A percentile compares a stretch with the other conserved stretches of the same genome.
phyloP scores from a whole-genome alignment of 2,113 vertebrate species.

The Lucifuga dentata region DNA sequence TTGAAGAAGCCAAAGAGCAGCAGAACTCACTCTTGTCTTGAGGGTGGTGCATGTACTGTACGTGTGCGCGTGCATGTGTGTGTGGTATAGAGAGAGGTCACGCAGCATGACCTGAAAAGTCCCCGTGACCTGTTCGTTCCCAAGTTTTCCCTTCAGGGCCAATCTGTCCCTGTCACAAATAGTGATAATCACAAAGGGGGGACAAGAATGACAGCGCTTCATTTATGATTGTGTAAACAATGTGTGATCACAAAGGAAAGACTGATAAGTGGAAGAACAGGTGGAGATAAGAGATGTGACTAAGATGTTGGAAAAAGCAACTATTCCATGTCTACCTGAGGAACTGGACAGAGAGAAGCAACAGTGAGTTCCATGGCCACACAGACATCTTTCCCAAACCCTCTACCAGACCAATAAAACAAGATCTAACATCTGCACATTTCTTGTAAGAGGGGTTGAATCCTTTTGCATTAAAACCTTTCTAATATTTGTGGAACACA shows the following conservation, averaged over 20 bases:
- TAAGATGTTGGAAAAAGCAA: background rate
- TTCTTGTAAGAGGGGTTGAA: background rate
- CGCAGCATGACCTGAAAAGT: constrained; percentile 46
- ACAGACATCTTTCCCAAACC: too few species aligned
- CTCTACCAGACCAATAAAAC: background rate
- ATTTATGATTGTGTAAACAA: constrained; percentile 24
- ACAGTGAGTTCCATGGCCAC: background rate
- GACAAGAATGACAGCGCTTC: constrained; percentile 4
- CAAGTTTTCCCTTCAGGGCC: constrained; percentile 5
- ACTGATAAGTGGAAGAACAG: constrained; percentile 9
- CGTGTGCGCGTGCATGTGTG: constrained; percentile 12
- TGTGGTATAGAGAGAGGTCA: constrained; percentile 27
- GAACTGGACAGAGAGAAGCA: background rate
- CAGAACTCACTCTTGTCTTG: constrained; percentile 10
- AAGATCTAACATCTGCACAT: background rate
- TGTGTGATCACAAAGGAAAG: constrained; percentile 8
- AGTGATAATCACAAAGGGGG: constrained; percentile 41
- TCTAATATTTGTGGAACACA: background rate
- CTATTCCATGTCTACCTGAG: too few species aligned
- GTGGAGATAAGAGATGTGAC: background rate
- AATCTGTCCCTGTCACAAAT: constrained; percentile 48
- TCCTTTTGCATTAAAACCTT: background rate
- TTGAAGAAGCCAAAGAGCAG: constrained; percentile 22
- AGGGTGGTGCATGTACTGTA: background rate
- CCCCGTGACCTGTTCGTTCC: constrained; percentile 30